Evolutionary conservation across 2,888 invertebrate genomes (phyloP).

Genomic region (Eristalinus aeneus): DNA sequence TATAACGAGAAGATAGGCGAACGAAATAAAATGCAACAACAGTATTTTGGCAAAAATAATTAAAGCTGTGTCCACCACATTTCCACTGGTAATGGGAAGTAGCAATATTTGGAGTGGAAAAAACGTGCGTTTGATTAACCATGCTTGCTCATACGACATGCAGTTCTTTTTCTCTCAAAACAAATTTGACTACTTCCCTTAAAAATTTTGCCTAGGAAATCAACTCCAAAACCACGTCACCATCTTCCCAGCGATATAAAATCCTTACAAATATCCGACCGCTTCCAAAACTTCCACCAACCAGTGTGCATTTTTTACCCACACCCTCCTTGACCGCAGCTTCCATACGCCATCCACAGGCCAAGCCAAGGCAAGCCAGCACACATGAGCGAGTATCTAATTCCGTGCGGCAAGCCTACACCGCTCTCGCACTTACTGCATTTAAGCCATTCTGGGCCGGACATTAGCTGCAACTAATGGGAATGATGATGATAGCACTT

Average conservation of each 20-base stretch:
- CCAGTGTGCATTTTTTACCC: slow-evolving; percentile 22
- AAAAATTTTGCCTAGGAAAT: too few species aligned
- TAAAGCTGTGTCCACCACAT: too few species aligned
- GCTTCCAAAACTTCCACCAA: slow-evolving; percentile 12
- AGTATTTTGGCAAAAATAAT: too few species aligned
- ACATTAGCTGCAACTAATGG: slow-evolving; percentile 76
- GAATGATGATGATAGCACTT: slow-evolving; percentile 81
- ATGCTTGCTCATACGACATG: too few species aligned
- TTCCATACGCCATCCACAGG: slow-evolving; percentile 9
- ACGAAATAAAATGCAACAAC: too few species aligned
- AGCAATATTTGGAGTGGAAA: too few species aligned
- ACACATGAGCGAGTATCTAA: slow-evolving; percentile 43
- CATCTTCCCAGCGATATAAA: not conserved
- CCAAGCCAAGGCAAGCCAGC: not conserved
- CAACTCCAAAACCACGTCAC: too few species aligned
- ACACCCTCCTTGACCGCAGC: not conserved
- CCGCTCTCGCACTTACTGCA: slow-evolving; percentile 55
- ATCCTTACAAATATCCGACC: not conserved
- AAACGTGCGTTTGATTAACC: too few species aligned
- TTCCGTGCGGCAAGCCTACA: slow-evolving; percentile 50
- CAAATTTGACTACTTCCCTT: too few species aligned
- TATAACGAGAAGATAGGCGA: too few species aligned
- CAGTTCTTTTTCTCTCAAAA: too few species aligned
- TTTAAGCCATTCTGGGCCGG: slow-evolving; percentile 65
- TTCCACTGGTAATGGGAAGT: too few species aligned